Percentiles rank a stretch among this genome's conserved stretches.
Evolutionary conservation across 2,797 vertebrate species (phyloP).

Genomic region (Acanthornis magna): DNA sequence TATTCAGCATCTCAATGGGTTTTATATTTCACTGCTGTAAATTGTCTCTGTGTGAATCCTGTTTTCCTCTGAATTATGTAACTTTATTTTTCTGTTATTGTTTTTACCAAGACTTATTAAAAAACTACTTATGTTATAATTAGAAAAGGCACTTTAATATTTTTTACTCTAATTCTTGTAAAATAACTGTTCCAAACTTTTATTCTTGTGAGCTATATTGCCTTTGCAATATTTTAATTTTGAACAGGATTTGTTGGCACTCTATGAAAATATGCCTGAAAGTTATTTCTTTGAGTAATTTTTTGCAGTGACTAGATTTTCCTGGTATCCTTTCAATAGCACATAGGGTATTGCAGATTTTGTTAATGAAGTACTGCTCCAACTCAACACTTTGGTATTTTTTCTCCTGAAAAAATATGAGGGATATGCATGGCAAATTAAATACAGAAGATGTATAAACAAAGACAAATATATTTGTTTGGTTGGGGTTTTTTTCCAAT

Average conservation of each 20-base stretch:
- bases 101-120: neutral
- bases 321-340: neutral
- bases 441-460: neutral
- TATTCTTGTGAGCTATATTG: neutral
- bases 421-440: neutral
- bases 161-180: neutral
- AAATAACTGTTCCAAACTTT: neutral
- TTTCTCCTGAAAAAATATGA: neutral
- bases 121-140: neutral
- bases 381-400: neutral
- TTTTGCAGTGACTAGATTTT: neutral
- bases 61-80: neutral
- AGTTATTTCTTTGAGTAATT: neutral
- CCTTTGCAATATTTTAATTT: neutral
- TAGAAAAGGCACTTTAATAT: neutral
- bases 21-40: neutral
- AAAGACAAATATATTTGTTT: neutral
- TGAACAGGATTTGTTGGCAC: neutral
- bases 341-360: neutral
- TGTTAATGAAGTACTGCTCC: neutral
- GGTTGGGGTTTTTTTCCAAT: accelerated
- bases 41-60: neutral
- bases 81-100: neutral
- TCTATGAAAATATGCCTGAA: neutral
- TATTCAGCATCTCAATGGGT: neutral